Base-by-base conservation (phyloP, 1,140 invertebrate genomes). In the Hyposmocoma kahamanoa region DNA sequence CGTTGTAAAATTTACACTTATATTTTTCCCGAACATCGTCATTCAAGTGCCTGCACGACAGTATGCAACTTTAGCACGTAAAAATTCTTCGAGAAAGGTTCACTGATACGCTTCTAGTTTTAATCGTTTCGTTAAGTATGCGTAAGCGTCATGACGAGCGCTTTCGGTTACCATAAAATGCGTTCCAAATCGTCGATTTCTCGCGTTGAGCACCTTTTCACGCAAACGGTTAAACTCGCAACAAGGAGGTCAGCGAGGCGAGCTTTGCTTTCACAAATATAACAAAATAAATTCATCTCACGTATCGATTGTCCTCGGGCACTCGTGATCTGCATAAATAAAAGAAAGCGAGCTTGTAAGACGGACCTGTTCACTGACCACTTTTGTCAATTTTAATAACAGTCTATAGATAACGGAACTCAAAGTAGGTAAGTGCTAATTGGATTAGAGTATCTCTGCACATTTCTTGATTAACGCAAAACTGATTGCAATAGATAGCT, bases 241-340 rank as follows among this genome's bases (percentile, higher is more conserved):
- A 49, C 76, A 85, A 85, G 74, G 76, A 79, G 82, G 82, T 84
- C 80, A 85, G 61, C 53, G 67, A 74, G 68, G 70, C 79, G 59
- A 64, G 79, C 76, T 80, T 82, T 75, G 82, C 82, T 85, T 85
- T 85, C 80, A 85, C 82, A 85, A 83, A 85, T 72, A 83, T 72
- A 79, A 85, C 76, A 79, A 85, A 85, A 85, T 83, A 83, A 85
- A 85, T 85, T 85, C 82, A 76, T 73, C 72, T 80, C 82, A 85
- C 79, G 79, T 85, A 85, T 82, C 62, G 82, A 83, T 82, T 82
- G 79, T 83, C 79, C 77, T 79, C 78, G 47, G 68, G 61, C 67
- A 62, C 47, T 77, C 57, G 58, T 64, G 63, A 65, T 64, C 67
- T 76, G 72, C 74, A 82, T 82, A 71, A 79, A 59, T 68, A 79